These are phyloP conservation scores for Whitmania pigra DNA, from an alignment of 1,140 invertebrate species.

Conservation along the genomic window DNA sequence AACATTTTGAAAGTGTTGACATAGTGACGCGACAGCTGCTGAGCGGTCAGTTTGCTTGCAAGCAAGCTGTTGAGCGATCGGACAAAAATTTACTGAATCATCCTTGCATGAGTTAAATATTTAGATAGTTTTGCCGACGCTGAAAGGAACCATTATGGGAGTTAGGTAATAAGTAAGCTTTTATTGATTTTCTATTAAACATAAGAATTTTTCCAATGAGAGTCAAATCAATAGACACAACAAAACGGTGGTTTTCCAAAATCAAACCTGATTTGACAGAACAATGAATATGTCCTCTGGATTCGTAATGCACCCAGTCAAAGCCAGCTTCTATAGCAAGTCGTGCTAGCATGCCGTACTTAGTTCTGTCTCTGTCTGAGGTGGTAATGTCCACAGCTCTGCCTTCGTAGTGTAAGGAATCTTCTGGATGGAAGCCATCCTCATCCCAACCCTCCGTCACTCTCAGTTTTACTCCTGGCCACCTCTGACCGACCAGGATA, in stretches of 20 bases:
- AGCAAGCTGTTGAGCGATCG: too few species aligned
- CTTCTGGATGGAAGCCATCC: conserved; percentile 57
- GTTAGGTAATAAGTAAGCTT: too few species aligned
- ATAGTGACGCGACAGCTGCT: too few species aligned
- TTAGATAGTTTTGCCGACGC: too few species aligned
- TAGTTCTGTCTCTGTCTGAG: conserved; percentile 74
- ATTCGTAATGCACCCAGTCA: conserved; percentile 96
- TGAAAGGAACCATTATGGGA: too few species aligned
- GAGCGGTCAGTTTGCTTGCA: too few species aligned
- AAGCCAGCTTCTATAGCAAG: conserved; percentile 92
- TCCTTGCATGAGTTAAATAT: too few species aligned
- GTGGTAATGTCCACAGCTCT: conserved; percentile 88
- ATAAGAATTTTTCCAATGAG: too few species aligned
- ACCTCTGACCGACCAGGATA: conserved; percentile 92
- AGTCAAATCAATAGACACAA: too few species aligned
- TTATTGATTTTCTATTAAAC: too few species aligned
- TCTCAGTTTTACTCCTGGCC: conserved; percentile 78
- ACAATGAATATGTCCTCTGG: conserved; percentile 83
- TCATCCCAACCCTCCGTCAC: conserved; percentile 92
- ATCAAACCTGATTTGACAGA: conserved; percentile 86
- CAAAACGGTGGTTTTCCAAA: not conserved
- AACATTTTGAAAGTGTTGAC: too few species aligned
- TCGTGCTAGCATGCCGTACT: conserved; percentile 85
- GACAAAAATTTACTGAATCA: too few species aligned
- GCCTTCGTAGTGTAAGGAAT: conserved; percentile 87